Percentiles rank a stretch among this genome's conserved stretches.
Evolutionary conservation across 2,113 vertebrate genomes (phyloP).

Genomic region (Pundamilia nyererei): DNA sequence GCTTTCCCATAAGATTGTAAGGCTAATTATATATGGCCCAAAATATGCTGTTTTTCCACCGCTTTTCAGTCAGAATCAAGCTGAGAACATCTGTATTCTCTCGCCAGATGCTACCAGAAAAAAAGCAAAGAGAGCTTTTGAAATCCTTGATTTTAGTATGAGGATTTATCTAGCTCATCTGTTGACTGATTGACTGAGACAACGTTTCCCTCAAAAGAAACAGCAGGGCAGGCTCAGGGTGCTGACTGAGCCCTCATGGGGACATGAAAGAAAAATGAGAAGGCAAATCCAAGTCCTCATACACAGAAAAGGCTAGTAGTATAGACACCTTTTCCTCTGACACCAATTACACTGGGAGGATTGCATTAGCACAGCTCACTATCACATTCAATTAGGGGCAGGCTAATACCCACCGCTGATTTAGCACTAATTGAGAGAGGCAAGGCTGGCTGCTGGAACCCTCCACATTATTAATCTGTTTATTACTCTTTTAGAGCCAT

Average conservation of each 20-base stretch:
- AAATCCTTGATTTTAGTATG: neutral
- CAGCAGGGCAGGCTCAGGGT: neutral
- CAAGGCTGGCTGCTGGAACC: slow-evolving; percentile 36
- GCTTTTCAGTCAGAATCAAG: neutral
- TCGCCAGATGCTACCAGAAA: neutral
- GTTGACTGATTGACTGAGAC: neutral
- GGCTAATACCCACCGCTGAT: slow-evolving; percentile 60
- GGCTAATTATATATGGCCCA: neutral
- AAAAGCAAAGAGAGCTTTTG: neutral
- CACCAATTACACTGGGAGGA: slow-evolving; percentile 65
- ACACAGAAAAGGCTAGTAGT: neutral
- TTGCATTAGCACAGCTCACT: slow-evolving; percentile 51
- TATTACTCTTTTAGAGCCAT: slow-evolving; percentile 54
- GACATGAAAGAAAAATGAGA: neutral
- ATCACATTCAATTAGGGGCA: slow-evolving; percentile 68
- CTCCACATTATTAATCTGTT: slow-evolving; percentile 61
- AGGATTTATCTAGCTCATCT: slow-evolving; percentile 10
- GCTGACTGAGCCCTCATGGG: neutral
- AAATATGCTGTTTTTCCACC: neutral
- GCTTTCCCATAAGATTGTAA: neutral
- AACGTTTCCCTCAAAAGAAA: neutral
- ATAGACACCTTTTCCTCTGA: slow-evolving; percentile 19
- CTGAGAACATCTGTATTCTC: neutral
- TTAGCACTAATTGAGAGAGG: slow-evolving; percentile 68
- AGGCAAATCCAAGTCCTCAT: neutral